Conservation (phyloP, 2,113 vertebrate species). For the Turdus rufiventris region DNA sequence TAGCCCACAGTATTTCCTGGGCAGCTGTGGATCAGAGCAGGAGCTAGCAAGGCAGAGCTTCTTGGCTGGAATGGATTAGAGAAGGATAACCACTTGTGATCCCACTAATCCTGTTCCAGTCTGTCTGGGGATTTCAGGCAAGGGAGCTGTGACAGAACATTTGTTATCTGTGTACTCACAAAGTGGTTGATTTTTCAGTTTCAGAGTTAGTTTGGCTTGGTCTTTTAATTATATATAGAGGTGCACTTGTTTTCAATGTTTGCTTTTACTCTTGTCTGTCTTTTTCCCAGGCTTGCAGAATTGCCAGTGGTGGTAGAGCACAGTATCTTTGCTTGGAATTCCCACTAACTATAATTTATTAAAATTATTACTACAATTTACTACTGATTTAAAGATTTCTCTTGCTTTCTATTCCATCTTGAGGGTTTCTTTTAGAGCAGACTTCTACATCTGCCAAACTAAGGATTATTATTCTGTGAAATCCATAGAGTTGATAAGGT, state of each 20-base stretch:
- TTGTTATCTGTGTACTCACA: neutral
- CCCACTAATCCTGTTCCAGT: slow-evolving; percentile 44
- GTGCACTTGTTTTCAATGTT: neutral
- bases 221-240: neutral
- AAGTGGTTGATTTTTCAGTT: neutral
- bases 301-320: neutral
- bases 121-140: slow-evolving; percentile 16
- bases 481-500: neutral
- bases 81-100: slow-evolving; percentile 46
- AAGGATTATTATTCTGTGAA: neutral
- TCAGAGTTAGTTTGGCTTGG: neutral
- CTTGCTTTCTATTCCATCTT: neutral
- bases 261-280: neutral
- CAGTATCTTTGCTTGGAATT: neutral
- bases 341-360: neutral
- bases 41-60: slow-evolving; percentile 14
- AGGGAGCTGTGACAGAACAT: neutral
- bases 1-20: neutral
- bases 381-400: neutral
- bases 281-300: neutral
- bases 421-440: neutral
- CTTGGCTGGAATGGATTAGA: slow-evolving; percentile 42
- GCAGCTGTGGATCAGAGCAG: neutral
- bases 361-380: too few species aligned
- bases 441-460: neutral